These are phyloP conservation scores for Dryobates pubescens DNA, from an alignment of 2,797 vertebrate genomes.

Conservation along the genomic window DNA sequence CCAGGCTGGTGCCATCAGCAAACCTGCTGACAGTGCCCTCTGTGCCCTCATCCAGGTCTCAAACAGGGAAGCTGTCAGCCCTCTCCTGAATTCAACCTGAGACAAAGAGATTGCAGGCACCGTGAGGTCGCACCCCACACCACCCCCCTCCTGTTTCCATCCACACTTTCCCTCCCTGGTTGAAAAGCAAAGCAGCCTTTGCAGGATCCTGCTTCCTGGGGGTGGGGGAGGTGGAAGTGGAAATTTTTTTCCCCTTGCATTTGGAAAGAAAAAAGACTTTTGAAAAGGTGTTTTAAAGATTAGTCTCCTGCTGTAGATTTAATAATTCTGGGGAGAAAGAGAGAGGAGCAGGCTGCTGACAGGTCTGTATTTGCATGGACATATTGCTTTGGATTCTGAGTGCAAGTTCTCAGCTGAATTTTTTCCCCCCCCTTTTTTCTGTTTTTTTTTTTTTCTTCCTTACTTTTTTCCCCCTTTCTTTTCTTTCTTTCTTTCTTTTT, in stretches of 20 bases:
- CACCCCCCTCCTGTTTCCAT: neutral
- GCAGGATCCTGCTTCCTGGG: neutral
- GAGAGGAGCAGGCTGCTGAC: neutral
- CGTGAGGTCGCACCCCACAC: neutral
- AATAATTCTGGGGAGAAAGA: slow-evolving; percentile 38
- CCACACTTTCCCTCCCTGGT: neutral
- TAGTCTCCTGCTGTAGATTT: slow-evolving; percentile 3
- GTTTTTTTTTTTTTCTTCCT: neutral
- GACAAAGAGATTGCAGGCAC: neutral
- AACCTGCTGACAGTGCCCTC: too few relatives aligned
- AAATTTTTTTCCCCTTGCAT: neutral
- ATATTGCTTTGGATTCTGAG: slow-evolving; percentile 58
- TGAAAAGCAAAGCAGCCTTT: neutral
- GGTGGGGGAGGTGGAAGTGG: too few relatives aligned
- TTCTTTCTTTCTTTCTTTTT: too few relatives aligned
- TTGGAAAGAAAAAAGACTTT: neutral
- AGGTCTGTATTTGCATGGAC: slow-evolving; percentile 49
- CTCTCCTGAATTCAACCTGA: neutral
- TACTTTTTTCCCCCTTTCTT: neutral
- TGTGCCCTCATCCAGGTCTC: too few relatives aligned
- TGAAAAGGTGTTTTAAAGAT: neutral
- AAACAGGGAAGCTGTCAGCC: neutral
- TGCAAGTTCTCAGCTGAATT: slow-evolving; percentile 16
- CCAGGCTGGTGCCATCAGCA: too few relatives aligned
- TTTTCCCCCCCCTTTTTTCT: too few relatives aligned